Percentiles rank a stretch among this genome's conserved stretches.
phyloP scores from a whole-genome alignment of 2,113 vertebrate genomes.

The Dasyornis broadbenti region DNA sequence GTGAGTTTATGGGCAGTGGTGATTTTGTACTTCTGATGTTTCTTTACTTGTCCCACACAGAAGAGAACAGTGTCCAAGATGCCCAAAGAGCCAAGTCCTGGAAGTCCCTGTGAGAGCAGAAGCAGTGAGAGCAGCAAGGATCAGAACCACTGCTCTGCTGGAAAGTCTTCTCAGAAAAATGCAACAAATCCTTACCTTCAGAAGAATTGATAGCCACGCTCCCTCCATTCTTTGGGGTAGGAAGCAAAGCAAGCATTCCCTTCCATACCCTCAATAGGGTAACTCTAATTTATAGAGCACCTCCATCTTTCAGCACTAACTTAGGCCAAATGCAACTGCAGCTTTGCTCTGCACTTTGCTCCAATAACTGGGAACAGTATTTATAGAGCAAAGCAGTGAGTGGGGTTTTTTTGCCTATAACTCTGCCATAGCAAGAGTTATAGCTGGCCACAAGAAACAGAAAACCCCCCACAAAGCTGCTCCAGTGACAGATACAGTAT shows the following conservation, averaged over 20 bases:
- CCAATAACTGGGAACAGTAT: neutral
- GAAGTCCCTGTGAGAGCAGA: neutral
- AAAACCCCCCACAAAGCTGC: neutral
- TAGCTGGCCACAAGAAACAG: neutral
- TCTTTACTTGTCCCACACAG: neutral
- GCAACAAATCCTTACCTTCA: neutral
- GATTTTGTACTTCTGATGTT: neutral
- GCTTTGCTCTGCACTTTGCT: neutral
- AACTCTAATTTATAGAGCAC: neutral
- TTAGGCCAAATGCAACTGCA: neutral
- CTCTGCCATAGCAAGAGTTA: neutral
- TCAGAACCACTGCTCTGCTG: neutral
- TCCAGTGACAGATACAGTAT: neutral
- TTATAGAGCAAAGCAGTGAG: neutral
- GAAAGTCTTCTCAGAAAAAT: neutral
- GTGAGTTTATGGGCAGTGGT: neutral
- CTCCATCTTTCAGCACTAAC: neutral
- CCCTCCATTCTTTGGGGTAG: neutral
- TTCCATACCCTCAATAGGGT: neutral
- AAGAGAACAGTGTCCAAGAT: neutral
- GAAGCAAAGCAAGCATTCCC: neutral
- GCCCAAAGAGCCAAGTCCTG: neutral
- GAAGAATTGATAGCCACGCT: neutral
- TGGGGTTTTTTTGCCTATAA: neutral
- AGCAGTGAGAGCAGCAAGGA: neutral